These are phyloP conservation scores for Muntiacus muntjak DNA, from an alignment of 2,113 vertebrate species.

Conservation along the genomic window DNA sequence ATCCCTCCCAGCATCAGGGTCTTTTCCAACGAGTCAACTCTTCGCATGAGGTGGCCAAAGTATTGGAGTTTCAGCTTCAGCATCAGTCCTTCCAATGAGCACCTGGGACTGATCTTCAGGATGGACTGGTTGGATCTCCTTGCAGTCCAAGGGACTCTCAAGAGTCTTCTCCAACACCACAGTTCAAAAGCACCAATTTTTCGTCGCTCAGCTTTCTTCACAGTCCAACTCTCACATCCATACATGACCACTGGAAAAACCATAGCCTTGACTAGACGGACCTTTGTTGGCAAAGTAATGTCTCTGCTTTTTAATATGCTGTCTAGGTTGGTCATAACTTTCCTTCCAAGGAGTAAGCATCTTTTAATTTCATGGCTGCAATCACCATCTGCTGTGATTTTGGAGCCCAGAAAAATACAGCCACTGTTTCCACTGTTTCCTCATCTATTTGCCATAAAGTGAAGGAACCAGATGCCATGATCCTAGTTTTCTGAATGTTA, in stretches of 20 bases:
- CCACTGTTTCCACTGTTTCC: no score
- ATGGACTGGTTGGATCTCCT: not conserved
- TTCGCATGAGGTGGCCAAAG: not conserved
- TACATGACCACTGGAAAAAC: not conserved
- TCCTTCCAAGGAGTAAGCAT: no score
- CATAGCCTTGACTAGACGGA: not conserved
- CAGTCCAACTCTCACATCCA: not conserved
- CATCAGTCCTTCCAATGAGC: not conserved
- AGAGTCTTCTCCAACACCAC: not conserved
- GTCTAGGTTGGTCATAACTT: no score
- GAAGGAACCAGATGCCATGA: no score
- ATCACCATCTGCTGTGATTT: no score
- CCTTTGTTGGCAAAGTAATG: no score
- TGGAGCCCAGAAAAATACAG: no score
- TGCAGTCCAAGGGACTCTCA: not conserved
- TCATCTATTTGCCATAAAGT: no score
- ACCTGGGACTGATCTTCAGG: no score
- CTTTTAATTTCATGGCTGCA: no score
- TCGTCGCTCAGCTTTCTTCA: rapidly evolving
- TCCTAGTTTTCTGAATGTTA: no score
- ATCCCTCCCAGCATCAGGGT: not conserved
- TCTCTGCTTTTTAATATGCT: no score
- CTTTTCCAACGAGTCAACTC: not conserved
- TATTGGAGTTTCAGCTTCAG: not conserved
- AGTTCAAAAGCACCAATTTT: not conserved